A percentile compares a stretch with the other conserved stretches of the same genome.
phyloP scores from a whole-genome alignment of 2,888 invertebrate species.

The Acleris emargana region DNA sequence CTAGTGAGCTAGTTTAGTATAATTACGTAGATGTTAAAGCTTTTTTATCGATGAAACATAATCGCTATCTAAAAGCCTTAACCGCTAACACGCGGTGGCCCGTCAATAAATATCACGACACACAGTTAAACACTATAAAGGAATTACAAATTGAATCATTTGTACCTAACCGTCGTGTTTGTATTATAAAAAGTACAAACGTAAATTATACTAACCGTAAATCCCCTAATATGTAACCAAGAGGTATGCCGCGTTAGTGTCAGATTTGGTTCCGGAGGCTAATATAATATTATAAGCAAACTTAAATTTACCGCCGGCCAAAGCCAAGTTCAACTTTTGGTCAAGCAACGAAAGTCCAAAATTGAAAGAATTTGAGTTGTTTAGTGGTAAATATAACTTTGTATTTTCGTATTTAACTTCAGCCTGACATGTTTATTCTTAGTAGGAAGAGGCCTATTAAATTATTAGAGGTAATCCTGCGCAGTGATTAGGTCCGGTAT shows the following conservation, averaged over 20 bases:
- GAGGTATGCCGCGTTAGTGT: constrained; percentile 72
- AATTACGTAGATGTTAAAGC: neutral
- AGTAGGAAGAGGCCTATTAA: constrained; percentile 78
- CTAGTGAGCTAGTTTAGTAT: neutral
- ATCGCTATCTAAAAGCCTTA: constrained; percentile 21
- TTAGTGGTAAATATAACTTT: constrained; percentile 47
- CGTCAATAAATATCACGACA: constrained; percentile 59
- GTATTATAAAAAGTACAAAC: constrained; percentile 70
- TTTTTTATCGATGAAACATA: neutral
- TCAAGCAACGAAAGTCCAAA: constrained; percentile 43
- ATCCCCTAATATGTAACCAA: constrained; percentile 73
- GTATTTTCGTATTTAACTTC: constrained; percentile 70
- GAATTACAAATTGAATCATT: constrained; percentile 78
- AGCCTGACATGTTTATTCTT: constrained; percentile 81
- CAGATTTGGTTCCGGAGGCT: constrained; percentile 74
- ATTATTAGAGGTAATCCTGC: constrained; percentile 77
- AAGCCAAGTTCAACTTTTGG: constrained; percentile 35
- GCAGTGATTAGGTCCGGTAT: constrained; percentile 64
- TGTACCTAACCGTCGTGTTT: constrained; percentile 72
- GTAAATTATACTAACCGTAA: constrained; percentile 76
- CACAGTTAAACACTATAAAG: constrained; percentile 74
- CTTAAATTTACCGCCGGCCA: constrained; percentile 33
- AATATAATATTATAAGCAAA: constrained; percentile 65
- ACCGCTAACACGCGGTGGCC: constrained; percentile 59
- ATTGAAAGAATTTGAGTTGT: constrained; percentile 37